Conservation (phyloP, 2,888 invertebrate species). For the Frankliniella fusca region DNA sequence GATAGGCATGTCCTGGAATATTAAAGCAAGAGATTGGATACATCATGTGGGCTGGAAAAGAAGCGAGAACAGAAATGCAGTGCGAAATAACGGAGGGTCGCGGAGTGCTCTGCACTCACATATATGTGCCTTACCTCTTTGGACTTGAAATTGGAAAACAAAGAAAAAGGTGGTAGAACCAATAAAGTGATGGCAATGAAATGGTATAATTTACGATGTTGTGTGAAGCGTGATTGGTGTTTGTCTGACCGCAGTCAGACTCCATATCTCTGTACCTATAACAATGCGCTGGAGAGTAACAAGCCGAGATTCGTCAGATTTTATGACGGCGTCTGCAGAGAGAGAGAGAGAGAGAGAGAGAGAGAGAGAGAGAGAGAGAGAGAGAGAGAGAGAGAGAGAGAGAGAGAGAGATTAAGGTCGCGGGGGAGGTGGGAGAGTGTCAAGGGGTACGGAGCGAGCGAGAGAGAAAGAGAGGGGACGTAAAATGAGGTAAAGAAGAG, state of each 20-base stretch:
- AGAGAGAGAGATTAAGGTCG: too few relatives aligned
- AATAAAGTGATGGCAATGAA: neutral
- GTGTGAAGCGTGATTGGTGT: neutral
- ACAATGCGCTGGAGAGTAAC: neutral
- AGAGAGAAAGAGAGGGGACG: too few relatives aligned
- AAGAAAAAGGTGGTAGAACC: neutral
- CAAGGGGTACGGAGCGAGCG: too few relatives aligned
- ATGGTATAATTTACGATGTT: conserved; percentile 1
- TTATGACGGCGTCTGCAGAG: neutral
- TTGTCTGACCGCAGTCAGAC: neutral
- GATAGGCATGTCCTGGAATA: conserved; percentile 99
- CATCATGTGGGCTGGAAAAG: too few relatives aligned
- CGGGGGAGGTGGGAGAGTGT: too few relatives aligned
- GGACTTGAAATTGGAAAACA: neutral
- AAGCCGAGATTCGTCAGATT: neutral
- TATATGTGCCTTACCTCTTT: too few relatives aligned
- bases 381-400: too few relatives aligned
- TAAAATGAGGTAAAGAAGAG: too few relatives aligned
- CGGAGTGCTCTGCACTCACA: too few relatives aligned
- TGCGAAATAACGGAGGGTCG: too few relatives aligned
- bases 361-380: too few relatives aligned
- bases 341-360: neutral
- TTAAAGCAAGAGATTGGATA: conserved; percentile 42
- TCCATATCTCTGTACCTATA: neutral
- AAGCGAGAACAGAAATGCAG: too few relatives aligned